These are phyloP conservation scores for Hypotaenidia okinawae DNA, from an alignment of 2,797 vertebrate genomes.

Conservation along the genomic window DNA sequence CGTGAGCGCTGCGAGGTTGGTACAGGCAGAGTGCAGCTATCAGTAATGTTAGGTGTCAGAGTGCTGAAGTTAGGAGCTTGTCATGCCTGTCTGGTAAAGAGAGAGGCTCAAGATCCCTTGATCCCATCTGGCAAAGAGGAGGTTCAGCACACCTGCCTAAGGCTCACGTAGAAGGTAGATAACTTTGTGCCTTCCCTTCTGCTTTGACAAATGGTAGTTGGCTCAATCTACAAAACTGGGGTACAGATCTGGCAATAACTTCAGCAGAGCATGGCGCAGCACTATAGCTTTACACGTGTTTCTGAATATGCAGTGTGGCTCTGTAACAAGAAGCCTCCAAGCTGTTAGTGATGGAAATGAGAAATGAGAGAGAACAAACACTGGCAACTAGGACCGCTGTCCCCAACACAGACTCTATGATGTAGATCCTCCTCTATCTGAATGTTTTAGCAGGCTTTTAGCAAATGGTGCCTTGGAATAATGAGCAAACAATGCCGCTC, in stretches of 20 bases:
- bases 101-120: background rate
- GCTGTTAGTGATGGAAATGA: background rate
- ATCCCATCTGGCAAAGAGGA: background rate
- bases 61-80: background rate
- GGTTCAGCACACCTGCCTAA: background rate
- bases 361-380: background rate
- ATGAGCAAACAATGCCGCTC: constrained; percentile 70
- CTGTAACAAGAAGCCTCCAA: background rate
- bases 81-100: background rate
- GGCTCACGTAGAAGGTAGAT: background rate
- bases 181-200: background rate
- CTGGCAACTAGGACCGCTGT: background rate
- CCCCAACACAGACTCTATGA: background rate
- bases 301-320: background rate
- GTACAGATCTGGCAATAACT: background rate
- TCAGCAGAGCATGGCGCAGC: background rate
- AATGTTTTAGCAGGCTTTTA: constrained; percentile 16
- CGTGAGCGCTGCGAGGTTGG: background rate
- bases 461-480: constrained; percentile 65
- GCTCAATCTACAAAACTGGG: background rate
- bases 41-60: rapidly evolving
- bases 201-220: background rate
- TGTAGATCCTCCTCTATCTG: constrained; percentile 2
- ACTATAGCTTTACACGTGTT: background rate
- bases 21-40: background rate